These are phyloP conservation scores for Pantelozetes paolii DNA, from an alignment of 2,888 invertebrate genomes.

Conservation along the genomic window DNA sequence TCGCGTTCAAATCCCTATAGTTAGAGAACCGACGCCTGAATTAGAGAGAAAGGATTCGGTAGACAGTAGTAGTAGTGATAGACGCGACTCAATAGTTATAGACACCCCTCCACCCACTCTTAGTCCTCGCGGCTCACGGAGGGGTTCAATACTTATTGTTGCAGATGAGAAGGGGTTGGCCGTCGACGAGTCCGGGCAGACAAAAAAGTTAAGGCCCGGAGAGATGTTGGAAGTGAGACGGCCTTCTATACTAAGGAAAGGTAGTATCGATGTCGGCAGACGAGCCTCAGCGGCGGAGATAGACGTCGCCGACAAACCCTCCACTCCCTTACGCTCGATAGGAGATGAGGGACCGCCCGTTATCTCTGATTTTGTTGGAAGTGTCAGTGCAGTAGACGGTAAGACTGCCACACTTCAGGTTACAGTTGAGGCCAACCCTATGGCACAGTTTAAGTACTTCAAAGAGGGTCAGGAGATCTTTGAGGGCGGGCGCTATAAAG, in stretches of 20 bases:
- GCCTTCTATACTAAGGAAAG: constrained; percentile 41
- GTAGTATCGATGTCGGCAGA: constrained; percentile 46
- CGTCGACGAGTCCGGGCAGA: constrained; percentile 49
- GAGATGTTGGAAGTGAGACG: constrained; percentile 49
- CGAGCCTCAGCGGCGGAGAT: constrained; percentile 41
- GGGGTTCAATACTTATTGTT: constrained; percentile 44
- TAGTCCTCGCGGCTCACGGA: constrained; percentile 36
- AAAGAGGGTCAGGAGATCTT: constrained; percentile 88
- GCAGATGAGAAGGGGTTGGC: constrained; percentile 49
- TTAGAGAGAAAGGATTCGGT: constrained; percentile 34
- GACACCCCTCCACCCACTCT: constrained; percentile 6
- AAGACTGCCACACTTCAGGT: constrained; percentile 83
- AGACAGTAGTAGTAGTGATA: constrained; percentile 33
- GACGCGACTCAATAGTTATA: constrained; percentile 35
- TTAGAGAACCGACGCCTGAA: constrained; percentile 28
- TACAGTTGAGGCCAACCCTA: constrained; percentile 87
- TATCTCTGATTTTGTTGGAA: constrained; percentile 88
- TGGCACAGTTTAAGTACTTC: constrained; percentile 91
- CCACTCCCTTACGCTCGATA: constrained; percentile 74
- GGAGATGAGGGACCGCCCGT: constrained; percentile 70
- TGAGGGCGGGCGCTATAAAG: constrained; percentile 91
- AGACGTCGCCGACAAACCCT: constrained; percentile 74
- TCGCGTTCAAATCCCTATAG: constrained; percentile 26
- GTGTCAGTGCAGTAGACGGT: constrained; percentile 96
- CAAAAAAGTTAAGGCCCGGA: constrained; percentile 49